Percentiles rank a stretch among this genome's conserved stretches.
phyloP scores from a whole-genome alignment of 2,888 invertebrate genomes.

The Drosophila meridiana region DNA sequence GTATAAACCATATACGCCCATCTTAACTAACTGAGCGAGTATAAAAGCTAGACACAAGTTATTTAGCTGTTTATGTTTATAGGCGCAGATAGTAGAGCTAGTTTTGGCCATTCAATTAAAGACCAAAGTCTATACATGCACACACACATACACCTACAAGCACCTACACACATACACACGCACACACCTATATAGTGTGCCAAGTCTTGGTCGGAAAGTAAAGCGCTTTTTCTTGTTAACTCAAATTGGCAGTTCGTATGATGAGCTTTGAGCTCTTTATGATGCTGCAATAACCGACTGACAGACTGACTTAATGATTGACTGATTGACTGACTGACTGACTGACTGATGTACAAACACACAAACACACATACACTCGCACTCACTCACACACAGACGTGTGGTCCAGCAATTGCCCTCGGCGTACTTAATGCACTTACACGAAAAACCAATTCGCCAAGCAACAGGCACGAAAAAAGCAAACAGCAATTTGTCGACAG shows the following conservation, averaged over 20 bases:
- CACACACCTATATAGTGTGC: background rate
- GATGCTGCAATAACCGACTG: slow-evolving; percentile 65
- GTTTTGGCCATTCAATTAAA: slow-evolving; percentile 48
- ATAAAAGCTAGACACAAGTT: background rate
- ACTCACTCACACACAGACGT: slow-evolving; percentile 21
- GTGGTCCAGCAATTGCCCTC: slow-evolving; percentile 42
- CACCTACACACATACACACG: slow-evolving; percentile 10
- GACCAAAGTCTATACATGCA: background rate
- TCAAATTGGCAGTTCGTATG: slow-evolving; percentile 39
- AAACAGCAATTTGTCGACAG: background rate
- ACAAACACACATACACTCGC: slow-evolving; percentile 3
- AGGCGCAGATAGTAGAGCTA: slow-evolving; percentile 6
- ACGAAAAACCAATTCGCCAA: slow-evolving; percentile 74
- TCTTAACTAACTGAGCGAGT: no score
- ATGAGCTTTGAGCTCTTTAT: slow-evolving; percentile 58
- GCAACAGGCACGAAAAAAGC: slow-evolving; percentile 1
- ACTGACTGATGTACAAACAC: slow-evolving; percentile 9
- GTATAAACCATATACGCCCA: background rate
- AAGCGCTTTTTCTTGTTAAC: slow-evolving; percentile 70
- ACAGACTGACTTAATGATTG: slow-evolving; percentile 36
- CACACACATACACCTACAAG: slow-evolving; percentile 1
- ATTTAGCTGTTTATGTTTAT: slow-evolving; percentile 6
- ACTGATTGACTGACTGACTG: slow-evolving; percentile 16
- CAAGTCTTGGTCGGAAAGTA: slow-evolving; percentile 25
- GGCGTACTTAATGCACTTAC: slow-evolving; percentile 65